Percentiles rank a stretch among this genome's conserved stretches.
These are phyloP conservation scores for Platyscapa corneri DNA, from an alignment of 1,140 invertebrate species.

Conservation along the genomic window DNA sequence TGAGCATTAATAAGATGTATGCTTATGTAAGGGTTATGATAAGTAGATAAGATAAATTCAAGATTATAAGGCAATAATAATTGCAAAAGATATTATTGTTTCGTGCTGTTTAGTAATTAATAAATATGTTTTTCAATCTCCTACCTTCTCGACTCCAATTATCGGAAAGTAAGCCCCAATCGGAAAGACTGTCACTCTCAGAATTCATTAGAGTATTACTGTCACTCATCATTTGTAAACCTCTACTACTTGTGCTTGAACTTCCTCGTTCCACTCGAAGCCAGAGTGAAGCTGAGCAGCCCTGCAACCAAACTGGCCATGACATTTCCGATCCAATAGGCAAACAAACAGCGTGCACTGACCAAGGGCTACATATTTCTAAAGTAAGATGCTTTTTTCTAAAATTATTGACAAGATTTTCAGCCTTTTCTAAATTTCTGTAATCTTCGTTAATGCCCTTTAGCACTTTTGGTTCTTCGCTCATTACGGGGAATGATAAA, in stretches of 20 bases:
- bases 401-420: constrained; percentile 67
- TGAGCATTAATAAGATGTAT: too few species aligned
- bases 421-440: constrained; percentile 64
- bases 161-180: constrained; percentile 72
- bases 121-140: background rate
- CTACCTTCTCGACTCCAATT: constrained; percentile 72
- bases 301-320: constrained; percentile 79
- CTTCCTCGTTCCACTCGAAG: constrained; percentile 71
- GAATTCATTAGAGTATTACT: constrained; percentile 60
- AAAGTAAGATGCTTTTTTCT: constrained; percentile 63
- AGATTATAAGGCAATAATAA: background rate
- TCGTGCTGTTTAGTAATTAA: background rate
- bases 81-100: background rate
- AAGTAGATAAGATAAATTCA: too few species aligned
- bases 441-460: constrained; percentile 54
- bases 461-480: constrained; percentile 38
- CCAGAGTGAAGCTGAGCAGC: constrained; percentile 78
- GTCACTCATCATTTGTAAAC: constrained; percentile 49
- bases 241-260: constrained; percentile 51
- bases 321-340: constrained; percentile 74
- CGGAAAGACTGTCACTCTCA: constrained; percentile 68
- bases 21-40: too few species aligned
- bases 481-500: constrained; percentile 74
- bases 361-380: constrained; percentile 74
- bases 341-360: constrained; percentile 72